phyloP scores from a whole-genome alignment of 2,888 invertebrate genomes.

The Leptinotarsa haldemani region DNA sequence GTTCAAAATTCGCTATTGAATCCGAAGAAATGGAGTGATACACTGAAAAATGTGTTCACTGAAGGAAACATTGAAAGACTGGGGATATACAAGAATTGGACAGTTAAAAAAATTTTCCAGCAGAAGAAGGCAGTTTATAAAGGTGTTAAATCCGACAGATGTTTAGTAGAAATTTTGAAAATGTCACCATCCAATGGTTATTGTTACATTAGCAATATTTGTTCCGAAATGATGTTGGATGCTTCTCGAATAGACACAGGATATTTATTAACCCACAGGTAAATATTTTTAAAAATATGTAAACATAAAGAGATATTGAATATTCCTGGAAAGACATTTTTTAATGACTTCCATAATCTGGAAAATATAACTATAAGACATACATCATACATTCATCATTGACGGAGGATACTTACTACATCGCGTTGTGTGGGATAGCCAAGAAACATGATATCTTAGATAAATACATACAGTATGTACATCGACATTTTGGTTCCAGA shows the following conservation, averaged over 20 bases:
- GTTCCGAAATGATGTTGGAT: constrained; percentile 52
- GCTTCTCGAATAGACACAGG: constrained; percentile 50
- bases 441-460: too few species aligned
- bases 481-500: too few species aligned
- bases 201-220: constrained; percentile 48
- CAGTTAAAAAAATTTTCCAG: constrained; percentile 43
- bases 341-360: too few species aligned
- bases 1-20: constrained; percentile 45
- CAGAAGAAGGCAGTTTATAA: constrained; percentile 51
- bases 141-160: constrained; percentile 52
- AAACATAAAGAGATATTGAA: too few species aligned
- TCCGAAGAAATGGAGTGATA: constrained; percentile 48
- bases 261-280: constrained; percentile 58
- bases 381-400: too few species aligned
- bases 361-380: too few species aligned
- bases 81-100: constrained; percentile 55
- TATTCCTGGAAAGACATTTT: too few species aligned
- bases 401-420: too few species aligned
- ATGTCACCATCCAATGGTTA: constrained; percentile 29
- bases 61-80: constrained; percentile 39
- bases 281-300: not conserved
- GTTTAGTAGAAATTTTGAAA: constrained; percentile 53
- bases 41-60: constrained; percentile 32
- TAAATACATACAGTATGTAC: too few species aligned
- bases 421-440: too few species aligned